These are phyloP conservation scores for Mantis religiosa DNA, from an alignment of 2,888 invertebrate species.

Conservation along the genomic window DNA sequence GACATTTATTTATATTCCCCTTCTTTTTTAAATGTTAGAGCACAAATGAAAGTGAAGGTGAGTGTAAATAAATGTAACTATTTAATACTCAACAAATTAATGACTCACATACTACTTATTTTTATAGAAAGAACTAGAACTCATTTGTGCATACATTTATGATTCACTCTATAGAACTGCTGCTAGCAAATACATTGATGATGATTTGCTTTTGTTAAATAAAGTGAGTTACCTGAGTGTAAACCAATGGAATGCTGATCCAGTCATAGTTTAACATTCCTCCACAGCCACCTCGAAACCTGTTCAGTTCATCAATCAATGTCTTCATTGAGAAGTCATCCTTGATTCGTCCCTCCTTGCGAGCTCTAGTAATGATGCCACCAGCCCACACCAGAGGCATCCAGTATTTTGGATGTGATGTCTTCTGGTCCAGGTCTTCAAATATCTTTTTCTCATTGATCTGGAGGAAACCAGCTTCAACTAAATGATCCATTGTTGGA, in stretches of 20 bases:
- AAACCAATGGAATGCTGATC: slow-evolving; percentile 42
- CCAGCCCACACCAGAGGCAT: slow-evolving; percentile 43
- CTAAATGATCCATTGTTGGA: slow-evolving; percentile 41
- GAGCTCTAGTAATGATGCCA: slow-evolving; percentile 36
- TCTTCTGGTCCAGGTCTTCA: slow-evolving; percentile 33
- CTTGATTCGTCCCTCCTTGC: slow-evolving; percentile 38
- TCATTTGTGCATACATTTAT: too few relatives aligned
- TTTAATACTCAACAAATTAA: too few relatives aligned
- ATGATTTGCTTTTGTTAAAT: neutral
- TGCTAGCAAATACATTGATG: too few relatives aligned
- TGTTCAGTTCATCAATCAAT: slow-evolving; percentile 45
- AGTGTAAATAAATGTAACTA: too few relatives aligned
- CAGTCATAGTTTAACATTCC: slow-evolving; percentile 40
- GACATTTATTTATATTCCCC: too few relatives aligned
- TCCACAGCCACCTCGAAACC: slow-evolving; percentile 41
- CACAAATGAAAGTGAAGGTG: too few relatives aligned
- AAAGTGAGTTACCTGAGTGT: slow-evolving; percentile 39
- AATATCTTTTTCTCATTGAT: slow-evolving; percentile 41
- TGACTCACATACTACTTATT: too few relatives aligned
- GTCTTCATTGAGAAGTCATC: slow-evolving; percentile 45
- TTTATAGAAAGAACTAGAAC: too few relatives aligned
- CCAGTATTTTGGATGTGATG: slow-evolving; percentile 40
- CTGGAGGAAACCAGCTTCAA: slow-evolving; percentile 41
- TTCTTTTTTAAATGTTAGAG: too few relatives aligned
- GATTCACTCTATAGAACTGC: too few relatives aligned